A percentile compares a stretch with the other conserved stretches of the same genome.
Evolutionary conservation across 2,113 vertebrate species (phyloP).

Genomic region (Aldabrachelys gigantea): DNA sequence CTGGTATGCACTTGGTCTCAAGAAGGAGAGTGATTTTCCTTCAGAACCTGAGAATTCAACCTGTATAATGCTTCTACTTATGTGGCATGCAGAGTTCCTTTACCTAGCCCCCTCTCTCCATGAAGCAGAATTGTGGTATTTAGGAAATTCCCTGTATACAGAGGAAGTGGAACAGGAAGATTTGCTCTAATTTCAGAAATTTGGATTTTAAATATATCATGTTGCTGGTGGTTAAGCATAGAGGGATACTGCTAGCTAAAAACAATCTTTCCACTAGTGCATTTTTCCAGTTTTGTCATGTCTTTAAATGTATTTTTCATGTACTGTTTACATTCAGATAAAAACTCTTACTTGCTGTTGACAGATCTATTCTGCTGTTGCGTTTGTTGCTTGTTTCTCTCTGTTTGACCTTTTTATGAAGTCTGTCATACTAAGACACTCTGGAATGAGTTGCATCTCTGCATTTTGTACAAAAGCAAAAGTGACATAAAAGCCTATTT

Average conservation of each 20-base stretch:
- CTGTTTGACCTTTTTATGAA: neutral
- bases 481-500: neutral
- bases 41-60: neutral
- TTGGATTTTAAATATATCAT: neutral
- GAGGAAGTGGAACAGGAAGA: neutral
- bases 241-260: neutral
- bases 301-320: neutral
- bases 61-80: neutral
- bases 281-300: neutral
- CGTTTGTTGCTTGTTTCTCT: conserved; percentile 18
- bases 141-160: neutral
- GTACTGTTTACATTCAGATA: conserved; percentile 1
- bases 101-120: neutral
- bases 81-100: neutral
- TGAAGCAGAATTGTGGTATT: neutral
- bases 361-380: conserved; percentile 25
- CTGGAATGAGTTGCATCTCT: neutral
- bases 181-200: neutral
- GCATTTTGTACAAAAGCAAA: neutral
- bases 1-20: neutral
- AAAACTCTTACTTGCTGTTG: conserved; percentile 42
- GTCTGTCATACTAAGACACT: conserved; percentile 5
- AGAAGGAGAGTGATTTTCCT: neutral
- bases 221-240: neutral
- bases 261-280: neutral